Percentiles rank a stretch among this genome's conserved stretches.
Evolutionary conservation across 2,888 invertebrate species (phyloP).

Genomic region (Exocentrus adspersus): DNA sequence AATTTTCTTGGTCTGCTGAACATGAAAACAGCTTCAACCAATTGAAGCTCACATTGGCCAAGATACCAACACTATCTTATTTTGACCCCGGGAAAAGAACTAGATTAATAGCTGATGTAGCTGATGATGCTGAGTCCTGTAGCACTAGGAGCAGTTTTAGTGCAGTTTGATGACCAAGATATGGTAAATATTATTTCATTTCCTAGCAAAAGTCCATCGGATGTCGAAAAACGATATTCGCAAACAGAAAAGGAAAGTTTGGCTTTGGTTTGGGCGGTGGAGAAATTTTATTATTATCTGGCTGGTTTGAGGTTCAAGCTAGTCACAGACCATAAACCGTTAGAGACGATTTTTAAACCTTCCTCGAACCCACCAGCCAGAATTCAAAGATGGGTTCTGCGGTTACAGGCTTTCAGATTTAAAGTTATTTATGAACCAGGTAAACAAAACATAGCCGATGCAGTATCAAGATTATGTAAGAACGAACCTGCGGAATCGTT

Average conservation of each 20-base stretch:
- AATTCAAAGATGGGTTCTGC: conserved; percentile 44
- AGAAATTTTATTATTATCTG: conserved; percentile 59
- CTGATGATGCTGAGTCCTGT: too few species aligned
- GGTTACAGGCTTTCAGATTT: conserved; percentile 41
- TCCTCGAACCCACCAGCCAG: conserved; percentile 42
- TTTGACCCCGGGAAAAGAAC: conserved; percentile 41
- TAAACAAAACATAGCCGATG: conserved; percentile 20
- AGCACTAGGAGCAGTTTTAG: conserved; percentile 46
- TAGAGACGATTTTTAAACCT: conserved; percentile 53
- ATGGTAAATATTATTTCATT: conserved; percentile 44
- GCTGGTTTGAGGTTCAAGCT: conserved; percentile 59
- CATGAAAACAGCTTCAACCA: conserved; percentile 37
- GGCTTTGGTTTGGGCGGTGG: conserved; percentile 56
- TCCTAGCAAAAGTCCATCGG: conserved; percentile 46
- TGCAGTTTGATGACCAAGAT: conserved; percentile 44
- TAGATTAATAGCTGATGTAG: conserved; percentile 46
- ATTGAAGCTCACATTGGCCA: conserved; percentile 33
- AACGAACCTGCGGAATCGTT: not conserved
- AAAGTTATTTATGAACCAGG: conserved; percentile 28
- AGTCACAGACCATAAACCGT: conserved; percentile 54
- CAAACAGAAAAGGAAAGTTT: conserved; percentile 58
- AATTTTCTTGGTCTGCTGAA: conserved; percentile 31
- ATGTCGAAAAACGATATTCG: conserved; percentile 49
- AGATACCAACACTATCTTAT: conserved; percentile 38
- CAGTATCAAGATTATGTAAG: conserved; percentile 41